Percentiles rank a stretch among this genome's conserved stretches.
Evolutionary conservation across 1,140 invertebrate species (phyloP).

Genomic region (Drosophila bocki): DNA sequence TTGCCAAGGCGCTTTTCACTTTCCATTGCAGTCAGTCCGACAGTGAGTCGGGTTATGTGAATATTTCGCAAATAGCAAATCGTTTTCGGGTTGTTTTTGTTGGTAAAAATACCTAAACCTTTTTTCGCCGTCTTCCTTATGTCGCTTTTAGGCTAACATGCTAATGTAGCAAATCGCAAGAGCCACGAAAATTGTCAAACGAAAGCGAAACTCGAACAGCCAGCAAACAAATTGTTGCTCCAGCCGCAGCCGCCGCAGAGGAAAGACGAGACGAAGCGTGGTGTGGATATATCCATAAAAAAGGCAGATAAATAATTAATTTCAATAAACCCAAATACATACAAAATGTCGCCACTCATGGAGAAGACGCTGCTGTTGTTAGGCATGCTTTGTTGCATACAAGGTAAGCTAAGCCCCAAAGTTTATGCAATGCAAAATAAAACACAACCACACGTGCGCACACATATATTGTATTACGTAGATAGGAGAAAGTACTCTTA

Average conservation of each 20-base stretch:
- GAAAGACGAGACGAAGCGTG: constrained; percentile 10
- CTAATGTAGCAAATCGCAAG: constrained; percentile 24
- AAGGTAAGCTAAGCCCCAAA: constrained; percentile 70
- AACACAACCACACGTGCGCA: neutral
- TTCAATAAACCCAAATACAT: constrained; percentile 29
- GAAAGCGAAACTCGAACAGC: constrained; percentile 23
- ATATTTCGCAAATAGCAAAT: constrained; percentile 24
- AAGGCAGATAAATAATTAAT: constrained; percentile 29
- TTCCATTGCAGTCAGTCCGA: constrained; percentile 20
- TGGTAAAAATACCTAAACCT: neutral
- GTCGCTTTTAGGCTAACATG: constrained; percentile 40
- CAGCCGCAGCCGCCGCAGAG: constrained; percentile 18
- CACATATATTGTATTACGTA: neutral
- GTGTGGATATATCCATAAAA: constrained; percentile 8
- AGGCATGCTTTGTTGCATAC: constrained; percentile 78
- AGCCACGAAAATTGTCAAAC: constrained; percentile 23
- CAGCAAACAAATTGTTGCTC: constrained; percentile 48
- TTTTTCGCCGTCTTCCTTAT: neutral
- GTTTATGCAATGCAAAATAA: constrained; percentile 50
- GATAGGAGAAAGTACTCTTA: constrained; percentile 13
- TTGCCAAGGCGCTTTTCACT: constrained; percentile 57
- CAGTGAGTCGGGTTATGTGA: constrained; percentile 14
- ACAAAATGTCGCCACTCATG: constrained; percentile 76
- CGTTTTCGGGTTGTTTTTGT: constrained; percentile 1
- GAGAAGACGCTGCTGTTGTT: constrained; percentile 74